Evolutionary conservation across 37 sponge, comb jelly and placozoan species (phyloP), one percentile per base, ranked within the genome.

Genomic region (Oscarella lobularis): DNA sequence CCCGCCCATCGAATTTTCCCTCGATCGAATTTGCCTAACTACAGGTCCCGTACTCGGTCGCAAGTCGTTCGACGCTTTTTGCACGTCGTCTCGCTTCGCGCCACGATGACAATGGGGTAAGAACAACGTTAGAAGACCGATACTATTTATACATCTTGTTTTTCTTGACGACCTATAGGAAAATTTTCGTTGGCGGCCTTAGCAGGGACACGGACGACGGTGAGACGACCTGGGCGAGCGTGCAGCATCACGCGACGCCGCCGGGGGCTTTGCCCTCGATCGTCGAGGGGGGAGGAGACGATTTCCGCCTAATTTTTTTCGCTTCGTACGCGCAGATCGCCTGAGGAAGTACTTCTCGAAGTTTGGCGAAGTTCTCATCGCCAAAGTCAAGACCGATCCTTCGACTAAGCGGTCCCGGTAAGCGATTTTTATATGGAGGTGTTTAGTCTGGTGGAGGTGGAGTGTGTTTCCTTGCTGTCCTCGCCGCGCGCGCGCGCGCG

Each of bases 131-230:
- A n/a, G n/a, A n/a, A n/a, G n/a, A n/a, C n/a, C n/a, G n/a, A n/a
- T n/a, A n/a, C n/a, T n/a, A n/a, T n/a, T n/a, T n/a, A n/a, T n/a
- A n/a, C n/a, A n/a, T n/a, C n/a, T n/a, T n/a, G n/a, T n/a, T n/a
- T n/a, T n/a, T n/a, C n/a, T n/a, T n/a, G n/a, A n/a, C n/a, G n/a
- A n/a, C n/a, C n/a, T n/a, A 20, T 20, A 48, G 60, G 20, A 48
- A 48, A 48, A 48, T 48, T 48, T 48, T 48, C 60, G 60, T 48
- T 48, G 60, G 60, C 60, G 60, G 60, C 20, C 60, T 48, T 20
- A 48, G 60, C 60, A 27, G 60, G 60, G 60, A 48, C 9, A 48
- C 60, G 60, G 20, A 9, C 14, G 60, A 48, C 9, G 60, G 60
- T 48, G 20, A 9, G 60, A 48, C 20, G 60, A n/a, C n/a, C n/a